Base-by-base conservation (phyloP, 2,113 vertebrate species). In the Sapayoa aenigma region DNA sequence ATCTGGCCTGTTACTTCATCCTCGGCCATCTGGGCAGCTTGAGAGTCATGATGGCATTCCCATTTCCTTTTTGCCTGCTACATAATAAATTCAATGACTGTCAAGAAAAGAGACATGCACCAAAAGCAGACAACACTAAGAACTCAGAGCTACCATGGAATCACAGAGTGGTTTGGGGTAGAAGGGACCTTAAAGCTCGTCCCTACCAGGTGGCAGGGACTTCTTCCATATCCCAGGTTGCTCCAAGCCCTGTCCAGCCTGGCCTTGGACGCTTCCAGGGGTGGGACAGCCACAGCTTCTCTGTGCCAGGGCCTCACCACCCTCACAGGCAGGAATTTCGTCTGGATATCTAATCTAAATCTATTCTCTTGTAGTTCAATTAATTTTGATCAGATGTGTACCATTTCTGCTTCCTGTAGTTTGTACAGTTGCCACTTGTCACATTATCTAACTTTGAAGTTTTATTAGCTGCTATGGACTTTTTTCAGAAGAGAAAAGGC, bases 1-100 rank as follows among this genome's bases (percentile, higher is more conserved):
- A 89, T 84, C 67, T 95, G 80, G 72, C 59, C 58, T 87, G 42
- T 95, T 91, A 96, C 93, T 93, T 96, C 95, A 96, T 84, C 42
- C 81, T 66, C 0, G 0, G 66, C 89, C 87, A 93, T 84, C 87
- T 24, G 52, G 65, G 42, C 84, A 84, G 84, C 42, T 50, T 30
- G 33, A 14, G 47, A 81, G 14, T 55, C 9, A 1, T 62, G 46
- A 41, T 18, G 55, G 47, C 42, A n/a, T 89, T 84, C 84, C 73
- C 16, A 2, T 52, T 17, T 84, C 46, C 42, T 63, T 84, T 95
- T 81, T 72, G 21, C 65, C 81, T 59, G 33, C 66, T 84, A 15
- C 19, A 18, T n/a, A 91, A 72, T 84, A 87, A 86, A 96, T 84
- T 66, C 14, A 52, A 55, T 71, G 19, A 15, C 42, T 87, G 30